A percentile compares a stretch with the other conserved stretches of the same genome.
Evolutionary conservation across 2,797 vertebrate genomes (phyloP).

Genomic region (Acanthiza pusilla): DNA sequence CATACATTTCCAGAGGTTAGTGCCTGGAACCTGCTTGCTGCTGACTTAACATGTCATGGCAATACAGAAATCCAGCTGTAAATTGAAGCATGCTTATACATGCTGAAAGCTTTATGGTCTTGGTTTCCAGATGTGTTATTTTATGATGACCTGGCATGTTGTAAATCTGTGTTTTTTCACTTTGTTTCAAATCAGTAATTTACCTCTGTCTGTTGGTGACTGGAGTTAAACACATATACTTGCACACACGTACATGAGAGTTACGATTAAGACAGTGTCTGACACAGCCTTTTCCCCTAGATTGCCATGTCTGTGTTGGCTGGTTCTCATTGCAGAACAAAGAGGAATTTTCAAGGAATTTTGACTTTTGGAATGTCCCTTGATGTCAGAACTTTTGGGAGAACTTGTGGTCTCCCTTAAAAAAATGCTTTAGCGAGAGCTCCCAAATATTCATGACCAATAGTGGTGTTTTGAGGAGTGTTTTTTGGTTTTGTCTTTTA

Average conservation of each 20-base stretch:
- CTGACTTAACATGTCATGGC: neutral
- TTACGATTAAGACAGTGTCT: neutral
- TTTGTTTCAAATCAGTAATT: neutral
- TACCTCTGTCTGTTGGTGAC: neutral
- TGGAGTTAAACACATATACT: neutral
- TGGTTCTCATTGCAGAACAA: neutral
- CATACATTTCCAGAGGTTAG: neutral
- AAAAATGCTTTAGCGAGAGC: neutral
- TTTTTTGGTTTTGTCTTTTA: neutral
- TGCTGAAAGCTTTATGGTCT: neutral
- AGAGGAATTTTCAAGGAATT: neutral
- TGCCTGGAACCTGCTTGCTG: neutral
- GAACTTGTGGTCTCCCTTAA: neutral
- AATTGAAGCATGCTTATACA: neutral
- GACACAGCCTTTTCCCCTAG: neutral
- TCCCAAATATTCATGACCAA: neutral
- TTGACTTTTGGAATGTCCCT: neutral
- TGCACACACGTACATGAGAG: fast-evolving
- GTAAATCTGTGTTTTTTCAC: neutral
- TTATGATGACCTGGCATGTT: neutral
- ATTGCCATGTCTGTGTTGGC: neutral
- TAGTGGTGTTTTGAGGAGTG: neutral
- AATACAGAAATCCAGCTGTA: neutral
- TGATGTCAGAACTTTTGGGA: neutral
- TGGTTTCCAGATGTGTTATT: neutral